These are phyloP conservation scores for Mesembrinibis cayennensis DNA, from an alignment of 2,113 vertebrate species.

Conservation along the genomic window DNA sequence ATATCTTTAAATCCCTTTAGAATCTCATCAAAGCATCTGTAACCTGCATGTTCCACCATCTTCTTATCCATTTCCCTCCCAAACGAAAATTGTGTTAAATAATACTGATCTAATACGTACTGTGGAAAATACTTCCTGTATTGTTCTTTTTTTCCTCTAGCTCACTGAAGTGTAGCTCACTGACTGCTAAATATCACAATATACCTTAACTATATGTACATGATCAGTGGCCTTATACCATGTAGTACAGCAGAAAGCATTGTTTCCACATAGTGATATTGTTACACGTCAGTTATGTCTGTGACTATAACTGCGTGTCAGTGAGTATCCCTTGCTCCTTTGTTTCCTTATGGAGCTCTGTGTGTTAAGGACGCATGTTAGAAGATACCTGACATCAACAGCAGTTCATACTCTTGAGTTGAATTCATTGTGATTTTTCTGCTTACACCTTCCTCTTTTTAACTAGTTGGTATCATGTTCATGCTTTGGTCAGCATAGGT, in stretches of 20 bases:
- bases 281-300: background rate
- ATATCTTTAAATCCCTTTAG: conserved; percentile 14
- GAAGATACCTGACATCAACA: background rate
- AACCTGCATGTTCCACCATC: background rate
- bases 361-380: background rate
- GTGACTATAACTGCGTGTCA: background rate
- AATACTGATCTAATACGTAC: background rate
- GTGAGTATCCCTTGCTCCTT: background rate
- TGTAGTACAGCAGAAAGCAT: background rate
- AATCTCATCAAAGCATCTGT: background rate
- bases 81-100: background rate
- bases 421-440: background rate
- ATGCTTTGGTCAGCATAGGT: background rate
- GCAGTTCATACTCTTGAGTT: background rate
- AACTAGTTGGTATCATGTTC: background rate
- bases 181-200: background rate
- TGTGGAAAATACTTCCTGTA: background rate
- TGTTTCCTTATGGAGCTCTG: background rate
- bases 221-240: background rate
- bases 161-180: background rate
- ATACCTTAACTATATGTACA: background rate
- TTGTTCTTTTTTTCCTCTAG: background rate
- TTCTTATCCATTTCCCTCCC: background rate
- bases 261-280: background rate
- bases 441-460: background rate